Base-by-base conservation (phyloP, 2,797 vertebrate species). In the Poeciliopsis turneri region DNA sequence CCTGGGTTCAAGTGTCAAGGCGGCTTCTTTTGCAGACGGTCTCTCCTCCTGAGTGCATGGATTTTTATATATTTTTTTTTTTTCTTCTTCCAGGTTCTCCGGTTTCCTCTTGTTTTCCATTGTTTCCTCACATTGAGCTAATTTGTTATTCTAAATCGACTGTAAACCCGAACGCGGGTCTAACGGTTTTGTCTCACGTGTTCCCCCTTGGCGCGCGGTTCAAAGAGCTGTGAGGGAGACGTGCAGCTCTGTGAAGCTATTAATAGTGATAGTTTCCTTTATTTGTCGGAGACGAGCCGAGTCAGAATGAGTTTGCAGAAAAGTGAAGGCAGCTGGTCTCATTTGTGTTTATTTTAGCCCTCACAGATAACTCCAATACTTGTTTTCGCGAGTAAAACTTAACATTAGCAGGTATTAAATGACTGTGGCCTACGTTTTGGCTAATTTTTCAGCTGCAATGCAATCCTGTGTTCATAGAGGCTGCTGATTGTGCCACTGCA, bases 21-120 rank as follows among this genome's bases (percentile, higher is more conserved):
- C 3, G 7, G 43, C 13, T 1, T 74, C 39, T 74, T 57, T 23
- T 20, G 6, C n/a, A 23, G 18, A 13, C 7, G 12, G 46, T 53
- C 46, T 73, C 16, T 51, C 23, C 23, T 43, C 23, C 2, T n/a
- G 30, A 8, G 1, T 49, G 1, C 45, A 25, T 39, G 23, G 11
- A 49, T 74, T 74, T 74, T n/a, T 64, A n/a, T n/a, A n/a, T n/a
- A n/a, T n/a, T n/a, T 66, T 59, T 30, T 41, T 39, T 39, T 39
- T 7, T 39, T 39, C 49, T 51, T 53, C 25, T 66, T 66, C 10
- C 25, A 8, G 20, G 47, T 49, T 51, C 47, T 73, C 49, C 1
- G 5, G 18, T 73, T 73, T 39, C 20, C n/a, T 15, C 4, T 41
- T 39, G 33, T n/a, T 43, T 69, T 43, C 10, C 5, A 28, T 70